A percentile compares a stretch with the other conserved stretches of the same genome.
These are phyloP conservation scores for Eilema griseolum DNA, from an alignment of 2,888 invertebrate genomes.

Conservation along the genomic window DNA sequence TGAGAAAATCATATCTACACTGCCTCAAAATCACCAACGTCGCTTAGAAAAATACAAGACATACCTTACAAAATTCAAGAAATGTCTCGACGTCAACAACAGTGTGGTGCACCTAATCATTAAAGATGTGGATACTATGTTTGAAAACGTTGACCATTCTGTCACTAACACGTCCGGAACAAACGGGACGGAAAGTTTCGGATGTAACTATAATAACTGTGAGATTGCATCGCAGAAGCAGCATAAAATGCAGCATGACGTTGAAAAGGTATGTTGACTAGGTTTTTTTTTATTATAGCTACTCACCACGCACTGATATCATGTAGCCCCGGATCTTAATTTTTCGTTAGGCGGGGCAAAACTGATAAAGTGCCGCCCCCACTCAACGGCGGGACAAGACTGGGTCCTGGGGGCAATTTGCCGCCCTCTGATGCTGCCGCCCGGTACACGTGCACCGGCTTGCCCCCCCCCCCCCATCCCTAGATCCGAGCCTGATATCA, in stretches of 20 bases:
- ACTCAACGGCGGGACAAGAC: too few relatives aligned
- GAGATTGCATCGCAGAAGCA: constrained; percentile 76
- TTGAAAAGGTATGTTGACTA: constrained; percentile 74
- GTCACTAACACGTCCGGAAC: constrained; percentile 56
- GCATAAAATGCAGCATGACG: constrained; percentile 83
- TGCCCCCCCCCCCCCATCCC: too few relatives aligned
- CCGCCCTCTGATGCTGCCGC: too few relatives aligned
- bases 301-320: too few relatives aligned
- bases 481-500: too few relatives aligned
- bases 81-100: constrained; percentile 92
- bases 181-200: constrained; percentile 75
- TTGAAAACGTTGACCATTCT: constrained; percentile 90
- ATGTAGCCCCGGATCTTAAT: too few relatives aligned
- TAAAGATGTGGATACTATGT: constrained; percentile 93
- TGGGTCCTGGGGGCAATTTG: too few relatives aligned
- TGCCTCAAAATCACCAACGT: constrained; percentile 92
- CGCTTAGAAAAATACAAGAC: constrained; percentile 91
- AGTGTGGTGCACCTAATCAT: constrained; percentile 90
- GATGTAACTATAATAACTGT: constrained; percentile 78
- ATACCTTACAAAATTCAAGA: constrained; percentile 91
- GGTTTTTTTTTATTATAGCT: constrained; percentile 4
- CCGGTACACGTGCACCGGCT: too few relatives aligned
- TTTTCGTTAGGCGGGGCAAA: too few relatives aligned
- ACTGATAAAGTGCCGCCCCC: too few relatives aligned
- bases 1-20: constrained; percentile 90